Evolutionary conservation across 2,797 vertebrate genomes (phyloP), one percentile per base, ranked within the genome.

Genomic region (Smutsia gigantea): DNA sequence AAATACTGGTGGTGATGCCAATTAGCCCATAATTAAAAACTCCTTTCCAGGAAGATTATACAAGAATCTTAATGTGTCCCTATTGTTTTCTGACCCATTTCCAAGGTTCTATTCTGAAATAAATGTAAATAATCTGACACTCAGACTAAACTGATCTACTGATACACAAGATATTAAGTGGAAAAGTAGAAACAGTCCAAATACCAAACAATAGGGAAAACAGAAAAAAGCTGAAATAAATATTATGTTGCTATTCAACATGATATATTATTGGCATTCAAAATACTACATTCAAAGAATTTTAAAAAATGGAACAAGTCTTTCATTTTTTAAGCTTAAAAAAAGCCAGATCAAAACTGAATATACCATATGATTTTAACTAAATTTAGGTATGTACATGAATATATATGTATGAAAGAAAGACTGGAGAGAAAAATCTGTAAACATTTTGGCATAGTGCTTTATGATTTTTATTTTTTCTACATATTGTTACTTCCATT

Each of bases 1-100:
- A 90, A 85, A 89, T 34, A 74, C 39, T 71, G 49, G 57, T 63
- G 31, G 71, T 75, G 86, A 81, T 51, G n/a, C 21, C 72, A 53
- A 82, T 23, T 85, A 74, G 42, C 64, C 39, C 93, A 7, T 64
- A 72, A 66, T 31, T 95, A 91, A 37, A 90, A 90, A 72, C 7
- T 91, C 49, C 39, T 84, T 92, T 79, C 72, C 59, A 84, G 87
- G 87, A 96, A 91, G 53, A 75, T 77, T 87, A 71, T n/a, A 90
- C 34, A 53, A 93, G 34, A 66, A 90, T 75, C 59, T 96, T 79
- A 82, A 66, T 25, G 13, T 61, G 21, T 27, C 69, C 78, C 83
- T 51, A 93, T 27, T 78, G 51, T 85, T 79, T 86, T 93, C 82
- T 87, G 49, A 75, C 9, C 25, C n/a, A 87, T 34, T 94, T 87